Evolutionary conservation across 2,113 vertebrate species (phyloP), one percentile per base, ranked within the genome.

Genomic region (Synodontis membranacea): DNA sequence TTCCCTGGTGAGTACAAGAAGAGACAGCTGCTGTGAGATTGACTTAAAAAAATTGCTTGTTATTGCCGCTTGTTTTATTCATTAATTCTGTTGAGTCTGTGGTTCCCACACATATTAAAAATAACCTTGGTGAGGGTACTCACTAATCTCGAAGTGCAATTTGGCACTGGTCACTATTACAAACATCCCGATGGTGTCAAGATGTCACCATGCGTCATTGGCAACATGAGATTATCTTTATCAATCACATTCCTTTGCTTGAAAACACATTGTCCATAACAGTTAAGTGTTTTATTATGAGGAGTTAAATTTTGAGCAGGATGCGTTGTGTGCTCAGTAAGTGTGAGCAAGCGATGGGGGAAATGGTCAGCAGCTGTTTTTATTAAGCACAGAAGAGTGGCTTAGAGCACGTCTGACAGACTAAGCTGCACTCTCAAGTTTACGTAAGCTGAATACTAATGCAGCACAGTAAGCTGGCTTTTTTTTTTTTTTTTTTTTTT

Each of bases 1-100:
- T 92, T 97, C 97, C 70, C 96, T 98, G 97, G 97, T 99, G 96
- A 98, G 97, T 97, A 96, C 91, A 48, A 44, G 56, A 74, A 76
- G 31, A 58, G 42, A 11, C 3, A 19, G 17, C 46, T 68, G 56
- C 50, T 9, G 3, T 80, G 60, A 83, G 34, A 76, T 81, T 23
- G 74, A 72, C 14, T 5, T 19, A 12, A 46, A 44, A 85, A 28
- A 48, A n/a, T n/a, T 6, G 12, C 28, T 56, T 56, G 50, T 60
- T 46, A 21, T 75, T 46, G 4, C 17, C 76, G 28, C 39, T 85
- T 78, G 11, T 19, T 23, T 76, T 48, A 2, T 50, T 48, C 11
- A 44, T 39, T 75, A 31, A 62, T 50, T n/a, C 21, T n/a, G 6
- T 82, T 19, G 5, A 6, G 25, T 46, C 31, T 46, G 37, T 74